A percentile compares a stretch with the other conserved stretches of the same genome.
phyloP scores from a whole-genome alignment of 2,113 vertebrate genomes.

The Lichenostomus cassidix region DNA sequence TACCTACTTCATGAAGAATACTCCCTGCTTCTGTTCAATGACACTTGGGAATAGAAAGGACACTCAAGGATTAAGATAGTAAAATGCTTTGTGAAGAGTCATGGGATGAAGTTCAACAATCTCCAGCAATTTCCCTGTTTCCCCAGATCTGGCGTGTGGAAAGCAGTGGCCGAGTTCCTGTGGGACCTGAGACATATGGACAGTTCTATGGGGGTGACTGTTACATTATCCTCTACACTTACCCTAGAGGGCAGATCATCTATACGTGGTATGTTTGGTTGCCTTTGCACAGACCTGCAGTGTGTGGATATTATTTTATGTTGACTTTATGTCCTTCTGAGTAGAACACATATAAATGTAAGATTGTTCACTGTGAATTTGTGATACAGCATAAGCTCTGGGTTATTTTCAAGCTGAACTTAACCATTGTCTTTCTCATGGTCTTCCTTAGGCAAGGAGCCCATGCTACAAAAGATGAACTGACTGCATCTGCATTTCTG shows the following conservation, averaged over 20 bases:
- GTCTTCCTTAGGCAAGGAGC: constrained; percentile 85
- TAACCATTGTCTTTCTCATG: not conserved
- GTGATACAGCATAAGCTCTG: not conserved
- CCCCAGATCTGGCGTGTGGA: constrained; percentile 90
- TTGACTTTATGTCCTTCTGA: not conserved
- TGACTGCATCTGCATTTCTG: constrained; percentile 88
- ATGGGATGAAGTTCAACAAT: not conserved
- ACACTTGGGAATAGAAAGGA: not conserved
- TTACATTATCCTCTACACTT: constrained; percentile 92
- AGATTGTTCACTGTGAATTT: not conserved
- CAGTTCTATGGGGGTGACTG: constrained; percentile 92
- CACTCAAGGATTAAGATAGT: not conserved
- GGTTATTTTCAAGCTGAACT: not conserved
- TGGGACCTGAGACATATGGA: constrained; percentile 73
- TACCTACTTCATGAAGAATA: not conserved
- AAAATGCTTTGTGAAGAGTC: not conserved
- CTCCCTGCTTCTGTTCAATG: not conserved
- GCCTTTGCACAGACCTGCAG: not conserved
- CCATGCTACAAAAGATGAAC: constrained; percentile 81
- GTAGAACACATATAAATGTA: not conserved
- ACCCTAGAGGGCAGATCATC: constrained; percentile 84
- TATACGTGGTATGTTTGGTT: constrained; percentile 85
- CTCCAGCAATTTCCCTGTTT: not conserved
- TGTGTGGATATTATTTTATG: not conserved
- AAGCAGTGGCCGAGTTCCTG: constrained; percentile 76